Base-by-base conservation (phyloP, 2,888 invertebrate genomes). In the Lithophane semibrunnea region DNA sequence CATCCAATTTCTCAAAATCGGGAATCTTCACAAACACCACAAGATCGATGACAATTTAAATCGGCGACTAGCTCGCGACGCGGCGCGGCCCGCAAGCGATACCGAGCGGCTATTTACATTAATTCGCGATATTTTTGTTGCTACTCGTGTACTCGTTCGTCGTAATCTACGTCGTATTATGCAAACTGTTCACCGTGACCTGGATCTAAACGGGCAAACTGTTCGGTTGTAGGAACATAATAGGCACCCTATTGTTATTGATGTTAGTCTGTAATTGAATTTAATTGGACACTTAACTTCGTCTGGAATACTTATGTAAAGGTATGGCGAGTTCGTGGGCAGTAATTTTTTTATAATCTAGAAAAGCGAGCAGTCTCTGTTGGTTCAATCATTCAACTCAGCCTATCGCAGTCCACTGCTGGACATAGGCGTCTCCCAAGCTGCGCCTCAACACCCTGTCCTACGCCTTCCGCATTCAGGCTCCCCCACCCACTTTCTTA, bases 81-180 rank as follows among this genome's bases (percentile, higher is more conserved):
- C 73, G 68, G 70, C 82, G 77, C 44, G 79, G 80, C 77, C 75
- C 77, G 79, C 79, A 77, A 81, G 74, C 79, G 85, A 88, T 88
- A 80, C 81, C 75, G 63, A 49, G 44, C 75, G 73, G 78, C 83
- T 86, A 91, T 91, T 89, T 90, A 88, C 91, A 91, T 90, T 90
- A 87, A 87, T 88, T 87, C 86, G 80, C 88, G 66, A 91, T 90
- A 91, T 91, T 91, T 91, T 91, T 88, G 86, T 88, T 89, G 80
- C 83, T 82, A 68, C 82, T 83, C 77, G 66, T 85, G 83, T 83
- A 69, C 80, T 85, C 79, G 68, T 86, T 80, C 75, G 80, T 77
- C 77, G 85, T 89, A 89, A 89, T 88, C 88, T 81, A 54, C 69
- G 83, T 75, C 54, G 82, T 81, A 87, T 87, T 88, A 88, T 88